These are phyloP conservation scores for Solea solea DNA, from an alignment of 2,113 vertebrate species.

Conservation along the genomic window DNA sequence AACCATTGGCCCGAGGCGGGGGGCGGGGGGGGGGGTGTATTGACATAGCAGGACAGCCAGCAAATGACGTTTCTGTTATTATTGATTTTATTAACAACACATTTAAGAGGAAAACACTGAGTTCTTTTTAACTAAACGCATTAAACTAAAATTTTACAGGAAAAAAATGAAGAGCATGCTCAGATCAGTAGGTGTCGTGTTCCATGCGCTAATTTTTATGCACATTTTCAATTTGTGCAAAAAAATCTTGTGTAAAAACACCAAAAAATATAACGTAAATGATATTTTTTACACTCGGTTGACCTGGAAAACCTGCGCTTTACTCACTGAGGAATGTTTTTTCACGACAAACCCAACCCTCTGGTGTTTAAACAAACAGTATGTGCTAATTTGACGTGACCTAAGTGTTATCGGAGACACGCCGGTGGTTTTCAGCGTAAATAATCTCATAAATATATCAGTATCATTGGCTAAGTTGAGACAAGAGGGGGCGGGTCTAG, in stretches of 20 bases:
- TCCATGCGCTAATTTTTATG: neutral
- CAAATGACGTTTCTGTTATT: conserved; percentile 24
- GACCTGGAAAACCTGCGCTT: neutral
- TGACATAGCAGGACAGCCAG: conserved; percentile 13
- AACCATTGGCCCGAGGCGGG: neutral
- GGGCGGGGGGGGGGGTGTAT: neutral
- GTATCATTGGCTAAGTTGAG: too few relatives aligned
- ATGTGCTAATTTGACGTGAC: too few relatives aligned
- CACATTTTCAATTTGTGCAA: neutral
- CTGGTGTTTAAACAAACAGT: too few relatives aligned
- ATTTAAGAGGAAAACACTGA: conserved; percentile 10
- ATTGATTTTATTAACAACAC: conserved; percentile 38
- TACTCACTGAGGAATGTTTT: too few relatives aligned
- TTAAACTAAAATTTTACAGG: neutral
- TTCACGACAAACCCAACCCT: too few relatives aligned
- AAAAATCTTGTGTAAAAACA: too few relatives aligned
- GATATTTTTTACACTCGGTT: neutral
- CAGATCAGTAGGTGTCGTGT: neutral
- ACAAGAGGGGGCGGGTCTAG: neutral
- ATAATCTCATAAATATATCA: too few relatives aligned
- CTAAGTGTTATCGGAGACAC: too few relatives aligned
- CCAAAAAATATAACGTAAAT: too few relatives aligned
- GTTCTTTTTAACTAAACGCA: neutral
- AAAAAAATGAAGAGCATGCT: neutral
- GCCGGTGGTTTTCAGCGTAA: too few relatives aligned